Evolutionary conservation across 2,888 invertebrate genomes (phyloP).

Genomic region (Leptinotarsa tumamoca): DNA sequence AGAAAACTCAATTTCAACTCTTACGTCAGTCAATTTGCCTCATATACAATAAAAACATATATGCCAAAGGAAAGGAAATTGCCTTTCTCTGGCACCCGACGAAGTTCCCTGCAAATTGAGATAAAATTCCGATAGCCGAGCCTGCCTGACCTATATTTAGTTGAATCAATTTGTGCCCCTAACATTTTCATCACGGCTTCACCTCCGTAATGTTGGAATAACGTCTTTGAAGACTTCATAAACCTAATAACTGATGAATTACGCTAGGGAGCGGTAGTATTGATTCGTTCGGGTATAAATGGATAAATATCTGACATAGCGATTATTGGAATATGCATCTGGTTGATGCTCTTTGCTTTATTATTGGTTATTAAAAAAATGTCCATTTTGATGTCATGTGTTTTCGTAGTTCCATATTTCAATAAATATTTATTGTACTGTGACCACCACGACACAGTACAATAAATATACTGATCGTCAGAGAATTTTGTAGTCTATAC

Average conservation of each 20-base stretch:
- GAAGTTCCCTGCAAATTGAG: neutral
- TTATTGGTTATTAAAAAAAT: too few species aligned
- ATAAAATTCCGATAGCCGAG: constrained; percentile 7
- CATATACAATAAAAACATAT: neutral
- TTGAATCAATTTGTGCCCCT: constrained; percentile 7
- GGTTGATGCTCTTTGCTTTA: too few species aligned
- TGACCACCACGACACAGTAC: too few species aligned
- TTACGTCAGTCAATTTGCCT: neutral
- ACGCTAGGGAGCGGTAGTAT: constrained; percentile 1
- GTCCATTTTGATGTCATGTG: too few species aligned
- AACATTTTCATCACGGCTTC: constrained; percentile 11
- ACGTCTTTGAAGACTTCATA: constrained; percentile 6
- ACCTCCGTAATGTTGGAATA: neutral
- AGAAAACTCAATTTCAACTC: neutral
- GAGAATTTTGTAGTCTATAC: too few species aligned
- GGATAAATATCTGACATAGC: neutral
- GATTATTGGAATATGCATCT: neutral
- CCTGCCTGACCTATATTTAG: constrained; percentile 10
- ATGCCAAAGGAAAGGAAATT: constrained; percentile 6
- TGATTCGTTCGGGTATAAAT: neutral
- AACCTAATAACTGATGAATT: neutral
- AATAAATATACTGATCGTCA: too few species aligned
- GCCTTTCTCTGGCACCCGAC: constrained; percentile 1
- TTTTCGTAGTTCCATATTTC: too few species aligned
- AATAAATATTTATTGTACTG: too few species aligned